These are phyloP conservation scores for Drosophila setifemur DNA, from an alignment of 1,140 invertebrate species.

Conservation along the genomic window DNA sequence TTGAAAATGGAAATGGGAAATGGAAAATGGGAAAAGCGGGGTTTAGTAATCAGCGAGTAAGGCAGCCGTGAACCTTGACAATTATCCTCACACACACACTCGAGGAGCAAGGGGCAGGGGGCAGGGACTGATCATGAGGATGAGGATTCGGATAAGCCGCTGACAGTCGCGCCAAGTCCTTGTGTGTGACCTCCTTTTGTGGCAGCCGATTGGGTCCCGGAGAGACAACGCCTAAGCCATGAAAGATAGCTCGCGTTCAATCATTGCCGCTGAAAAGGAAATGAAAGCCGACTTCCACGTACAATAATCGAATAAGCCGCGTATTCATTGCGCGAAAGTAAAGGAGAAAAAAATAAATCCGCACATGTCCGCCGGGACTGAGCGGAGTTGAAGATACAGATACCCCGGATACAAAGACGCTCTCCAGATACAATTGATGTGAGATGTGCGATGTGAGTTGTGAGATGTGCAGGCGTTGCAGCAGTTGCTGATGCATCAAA, in stretches of 20 bases:
- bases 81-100: slow-evolving; percentile 68
- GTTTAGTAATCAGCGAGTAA: slow-evolving; percentile 41
- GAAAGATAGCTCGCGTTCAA: slow-evolving; percentile 74
- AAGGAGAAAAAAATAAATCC: slow-evolving; percentile 68
- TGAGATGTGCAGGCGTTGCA: slow-evolving; percentile 23
- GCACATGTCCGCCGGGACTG: slow-evolving; percentile 60
- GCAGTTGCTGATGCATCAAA: slow-evolving; percentile 48
- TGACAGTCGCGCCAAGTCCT: slow-evolving; percentile 49
- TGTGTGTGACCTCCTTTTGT: slow-evolving; percentile 29
- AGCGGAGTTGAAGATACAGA: slow-evolving; percentile 29
- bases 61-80: slow-evolving; percentile 55
- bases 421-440: slow-evolving; percentile 46
- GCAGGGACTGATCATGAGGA: too few relatives aligned
- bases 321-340: slow-evolving; percentile 62
- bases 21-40: slow-evolving; percentile 62
- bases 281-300: slow-evolving; percentile 57
- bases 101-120: slow-evolving; percentile 18
- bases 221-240: slow-evolving; percentile 67
- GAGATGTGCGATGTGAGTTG: slow-evolving; percentile 25
- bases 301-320: slow-evolving; percentile 78
- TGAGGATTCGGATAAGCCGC: slow-evolving; percentile 54
- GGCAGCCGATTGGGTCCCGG: slow-evolving; percentile 53
- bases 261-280: slow-evolving; percentile 66
- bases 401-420: slow-evolving; percentile 42
- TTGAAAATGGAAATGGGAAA: slow-evolving; percentile 56